Conservation (phyloP, 2,113 vertebrate genomes). For the Clupea harengus region DNA sequence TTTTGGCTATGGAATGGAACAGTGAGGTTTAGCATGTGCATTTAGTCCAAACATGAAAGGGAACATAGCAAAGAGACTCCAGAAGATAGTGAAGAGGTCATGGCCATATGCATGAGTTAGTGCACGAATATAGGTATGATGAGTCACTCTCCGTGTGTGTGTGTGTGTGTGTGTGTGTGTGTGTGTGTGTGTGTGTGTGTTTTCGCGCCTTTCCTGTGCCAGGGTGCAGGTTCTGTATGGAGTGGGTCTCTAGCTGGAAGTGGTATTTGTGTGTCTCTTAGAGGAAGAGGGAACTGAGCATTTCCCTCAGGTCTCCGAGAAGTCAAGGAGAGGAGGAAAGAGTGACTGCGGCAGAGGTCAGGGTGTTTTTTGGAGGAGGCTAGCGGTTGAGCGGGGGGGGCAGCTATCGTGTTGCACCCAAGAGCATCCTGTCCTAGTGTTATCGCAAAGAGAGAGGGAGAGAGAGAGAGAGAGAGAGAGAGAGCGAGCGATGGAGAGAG, state of each 20-base stretch:
- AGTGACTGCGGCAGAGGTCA: conserved; percentile 61
- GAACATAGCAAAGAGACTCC: not conserved
- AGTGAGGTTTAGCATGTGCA: not conserved
- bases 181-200: not conserved
- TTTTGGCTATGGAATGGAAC: not conserved
- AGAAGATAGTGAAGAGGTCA: not conserved
- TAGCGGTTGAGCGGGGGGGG: conserved; percentile 11
- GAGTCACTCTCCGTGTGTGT: not conserved
- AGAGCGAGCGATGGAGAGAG: not conserved
- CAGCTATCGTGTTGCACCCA: conserved; percentile 70
- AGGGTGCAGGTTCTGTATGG: not conserved
- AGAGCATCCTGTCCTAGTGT: conserved; percentile 69
- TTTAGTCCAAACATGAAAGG: not conserved
- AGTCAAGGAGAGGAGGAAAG: conserved; percentile 29
- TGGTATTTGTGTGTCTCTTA: not conserved
- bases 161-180: not conserved
- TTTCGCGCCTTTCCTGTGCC: not conserved
- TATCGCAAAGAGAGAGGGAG: conserved; percentile 56
- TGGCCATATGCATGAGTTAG: not conserved
- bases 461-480: conserved; percentile 6
- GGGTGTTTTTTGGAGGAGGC: conserved; percentile 65
- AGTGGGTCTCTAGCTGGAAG: not conserved
- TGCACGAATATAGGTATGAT: not conserved
- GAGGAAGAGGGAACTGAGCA: not conserved
- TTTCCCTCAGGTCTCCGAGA: not conserved